Percentiles rank a stretch among this genome's conserved stretches.
Evolutionary conservation across 2,888 invertebrate genomes (phyloP).

Genomic region (Corbicula japonica): DNA sequence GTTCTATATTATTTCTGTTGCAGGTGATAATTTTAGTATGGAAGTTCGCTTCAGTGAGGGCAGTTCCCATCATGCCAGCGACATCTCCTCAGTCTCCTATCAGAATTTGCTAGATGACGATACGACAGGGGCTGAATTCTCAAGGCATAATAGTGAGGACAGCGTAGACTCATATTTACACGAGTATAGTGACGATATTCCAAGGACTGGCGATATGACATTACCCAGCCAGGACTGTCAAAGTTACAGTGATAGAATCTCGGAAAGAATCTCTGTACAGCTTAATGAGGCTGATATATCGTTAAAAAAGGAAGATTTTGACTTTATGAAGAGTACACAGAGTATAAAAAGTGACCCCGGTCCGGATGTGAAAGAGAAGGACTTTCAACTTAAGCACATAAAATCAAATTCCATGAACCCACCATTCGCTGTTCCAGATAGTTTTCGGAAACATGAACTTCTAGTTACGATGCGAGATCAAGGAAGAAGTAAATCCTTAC

Average conservation of each 20-base stretch:
- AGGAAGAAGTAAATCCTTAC: conserved; percentile 63
- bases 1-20: not conserved
- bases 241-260: conserved; percentile 60
- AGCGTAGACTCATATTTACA: conserved; percentile 80
- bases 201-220: conserved; percentile 66
- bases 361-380: conserved; percentile 39
- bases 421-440: conserved; percentile 57
- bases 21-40: conserved; percentile 83
- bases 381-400: conserved; percentile 26
- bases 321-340: conserved; percentile 50
- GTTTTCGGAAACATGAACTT: conserved; percentile 66
- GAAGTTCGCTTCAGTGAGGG: conserved; percentile 85
- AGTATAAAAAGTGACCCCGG: conserved; percentile 65
- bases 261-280: conserved; percentile 65
- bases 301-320: conserved; percentile 53
- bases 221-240: conserved; percentile 33
- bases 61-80: conserved; percentile 84
- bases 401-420: conserved; percentile 48
- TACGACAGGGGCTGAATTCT: conserved; percentile 72
- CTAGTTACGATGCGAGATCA: conserved; percentile 59
- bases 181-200: conserved; percentile 76
- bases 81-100: conserved; percentile 84
- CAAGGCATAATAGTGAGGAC: conserved; percentile 81
- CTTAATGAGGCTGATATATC: conserved; percentile 52
- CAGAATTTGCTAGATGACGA: conserved; percentile 83